Conservation (phyloP, 2,888 invertebrate genomes). For the Hypercompe scribonia region DNA sequence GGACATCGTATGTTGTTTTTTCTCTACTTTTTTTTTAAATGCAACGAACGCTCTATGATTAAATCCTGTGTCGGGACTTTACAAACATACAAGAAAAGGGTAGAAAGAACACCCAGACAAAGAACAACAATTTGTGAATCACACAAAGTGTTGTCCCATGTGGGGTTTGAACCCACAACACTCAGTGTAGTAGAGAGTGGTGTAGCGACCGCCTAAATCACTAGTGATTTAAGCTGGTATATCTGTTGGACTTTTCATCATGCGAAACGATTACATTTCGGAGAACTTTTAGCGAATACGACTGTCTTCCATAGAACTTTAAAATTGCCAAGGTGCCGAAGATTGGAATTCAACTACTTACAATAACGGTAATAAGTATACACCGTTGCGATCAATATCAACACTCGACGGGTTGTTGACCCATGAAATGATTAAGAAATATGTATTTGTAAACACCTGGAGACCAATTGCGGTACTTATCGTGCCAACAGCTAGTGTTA, state of each 20-base stretch:
- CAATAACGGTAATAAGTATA: slow-evolving; percentile 1
- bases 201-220: too few species aligned
- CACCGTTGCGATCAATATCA: slow-evolving; percentile 1
- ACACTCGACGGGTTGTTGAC: not conserved
- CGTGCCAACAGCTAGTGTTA: not conserved
- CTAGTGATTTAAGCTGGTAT: too few species aligned
- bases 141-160: too few species aligned
- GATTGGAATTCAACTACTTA: not conserved
- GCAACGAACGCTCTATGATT: too few species aligned
- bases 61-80: too few species aligned
- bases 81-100: too few species aligned
- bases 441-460: not conserved
- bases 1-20: too few species aligned
- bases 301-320: not conserved
- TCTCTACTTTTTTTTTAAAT: too few species aligned
- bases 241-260: not conserved
- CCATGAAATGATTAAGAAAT: not conserved
- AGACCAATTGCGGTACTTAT: not conserved
- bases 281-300: not conserved
- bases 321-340: not conserved
- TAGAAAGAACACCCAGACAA: too few species aligned
- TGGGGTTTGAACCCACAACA: too few species aligned
- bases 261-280: not conserved
- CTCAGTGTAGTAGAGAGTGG: too few species aligned
- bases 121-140: too few species aligned